These are phyloP conservation scores for Cecidostiba fungosa DNA, from an alignment of 2,888 invertebrate genomes.

Conservation along the genomic window DNA sequence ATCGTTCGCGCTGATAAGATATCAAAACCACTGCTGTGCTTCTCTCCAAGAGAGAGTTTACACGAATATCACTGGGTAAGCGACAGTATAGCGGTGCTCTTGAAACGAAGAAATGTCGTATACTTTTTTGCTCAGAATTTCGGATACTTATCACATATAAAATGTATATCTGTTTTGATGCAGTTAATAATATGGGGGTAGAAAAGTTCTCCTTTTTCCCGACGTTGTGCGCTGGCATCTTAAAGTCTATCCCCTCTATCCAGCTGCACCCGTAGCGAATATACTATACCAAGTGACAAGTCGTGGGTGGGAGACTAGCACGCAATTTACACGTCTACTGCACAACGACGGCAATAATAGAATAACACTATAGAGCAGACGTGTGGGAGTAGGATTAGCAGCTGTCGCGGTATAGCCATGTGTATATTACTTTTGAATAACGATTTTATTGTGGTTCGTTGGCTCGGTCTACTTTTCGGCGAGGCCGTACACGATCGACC, in stretches of 20 bases:
- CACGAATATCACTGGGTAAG: too few species aligned
- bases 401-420: not conserved
- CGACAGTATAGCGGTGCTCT: too few species aligned
- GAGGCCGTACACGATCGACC: not conserved
- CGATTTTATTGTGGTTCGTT: not conserved
- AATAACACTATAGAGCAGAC: not conserved
- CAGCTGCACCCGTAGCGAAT: too few species aligned
- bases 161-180: too few species aligned
- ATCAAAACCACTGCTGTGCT: not conserved
- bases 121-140: too few species aligned
- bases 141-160: too few species aligned
- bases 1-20: conserved; percentile 44
- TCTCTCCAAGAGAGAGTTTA: not conserved
- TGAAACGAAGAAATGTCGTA: too few species aligned
- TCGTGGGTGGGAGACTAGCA: not conserved
- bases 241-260: too few species aligned
- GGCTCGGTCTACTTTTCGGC: not conserved
- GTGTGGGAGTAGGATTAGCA: not conserved
- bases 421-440: not conserved
- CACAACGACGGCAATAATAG: not conserved
- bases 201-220: too few species aligned
- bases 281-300: too few species aligned
- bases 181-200: too few species aligned
- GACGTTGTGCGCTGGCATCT: too few species aligned
- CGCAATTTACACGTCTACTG: not conserved